Conservation (phyloP, 1,140 invertebrate species). For the Lordiphosa clarofinis region DNA sequence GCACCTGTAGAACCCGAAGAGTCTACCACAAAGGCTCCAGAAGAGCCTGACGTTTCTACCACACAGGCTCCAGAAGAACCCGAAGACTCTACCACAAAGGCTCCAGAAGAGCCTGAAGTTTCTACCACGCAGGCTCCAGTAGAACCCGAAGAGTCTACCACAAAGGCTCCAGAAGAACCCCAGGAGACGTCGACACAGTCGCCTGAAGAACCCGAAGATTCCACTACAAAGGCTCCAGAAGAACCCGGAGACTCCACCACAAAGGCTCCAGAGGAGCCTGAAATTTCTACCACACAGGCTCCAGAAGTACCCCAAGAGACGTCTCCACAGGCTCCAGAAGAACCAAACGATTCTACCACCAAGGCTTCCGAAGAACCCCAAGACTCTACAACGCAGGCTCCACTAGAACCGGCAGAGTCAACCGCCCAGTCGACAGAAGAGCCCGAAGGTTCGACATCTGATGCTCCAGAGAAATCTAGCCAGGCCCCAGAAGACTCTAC, state of each 20-base stretch:
- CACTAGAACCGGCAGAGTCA: neutral
- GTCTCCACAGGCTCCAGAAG: neutral
- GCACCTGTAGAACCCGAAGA: neutral
- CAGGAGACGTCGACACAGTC: conserved; percentile 4
- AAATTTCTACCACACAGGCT: neutral
- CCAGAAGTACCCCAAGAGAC: too few species aligned
- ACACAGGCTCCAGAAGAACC: conserved; percentile 1
- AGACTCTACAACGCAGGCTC: neutral
- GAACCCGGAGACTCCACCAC: conserved; percentile 9
- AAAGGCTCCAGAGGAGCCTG: neutral
- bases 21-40: neutral
- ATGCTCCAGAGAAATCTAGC: neutral
- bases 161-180: neutral
- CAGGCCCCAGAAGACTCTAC: conserved; percentile 5
- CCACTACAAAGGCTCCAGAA: conserved; percentile 6
- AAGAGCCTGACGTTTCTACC: neutral
- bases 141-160: neutral
- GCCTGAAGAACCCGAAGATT: conserved; percentile 1
- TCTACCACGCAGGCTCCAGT: neutral
- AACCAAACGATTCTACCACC: conserved; percentile 9
- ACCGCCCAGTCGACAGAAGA: neutral
- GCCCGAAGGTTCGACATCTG: neutral
- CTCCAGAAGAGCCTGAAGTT: conserved; percentile 5
- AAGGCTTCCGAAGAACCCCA: conserved; percentile 6
- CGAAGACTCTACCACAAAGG: conserved; percentile 4